Base-by-base conservation (phyloP, 2,113 vertebrate genomes). In the Zosterops borbonicus region DNA sequence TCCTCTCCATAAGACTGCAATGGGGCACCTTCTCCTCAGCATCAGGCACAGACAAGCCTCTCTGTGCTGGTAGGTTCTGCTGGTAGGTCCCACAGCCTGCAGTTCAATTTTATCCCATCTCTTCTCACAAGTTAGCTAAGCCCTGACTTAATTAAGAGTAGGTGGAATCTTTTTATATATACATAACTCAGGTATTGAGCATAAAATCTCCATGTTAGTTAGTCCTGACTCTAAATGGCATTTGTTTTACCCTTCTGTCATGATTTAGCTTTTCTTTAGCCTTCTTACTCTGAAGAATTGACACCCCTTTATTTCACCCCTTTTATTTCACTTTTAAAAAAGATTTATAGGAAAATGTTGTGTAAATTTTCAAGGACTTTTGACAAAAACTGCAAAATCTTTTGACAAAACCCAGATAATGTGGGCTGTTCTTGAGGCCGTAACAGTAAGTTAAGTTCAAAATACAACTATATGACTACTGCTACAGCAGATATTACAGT, bases 81-180 rank as follows among this genome's bases (percentile, higher is more conserved):
- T 14, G 14, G 60, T 18, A 9, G 1, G 0, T 18, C 11, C 49
- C 49, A 29, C 31, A 55, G 49, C 15, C 39, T 12, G 31, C 9
- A 53, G 6, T 11, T 23, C 31, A 35, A 1, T 19, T 55, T 35
- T 24, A 24, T 44, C 20, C 25, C 11, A 5, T 31, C 33, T 65
- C 9, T 37, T 79, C 20, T 15, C 20, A 55, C 15, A n/a, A 18
- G 9, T 53, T 52, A 68, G 16, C 24, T 76, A 55, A 55, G 59
- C 21, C 4, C 17, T 71, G 29, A 47, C 2, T 16, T 55, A 55
- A 29, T 28, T 52, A 64, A 68, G 10, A 82, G 3, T 4, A 49
- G 20, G 27, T 79, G 9, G 17, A 9, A n/a, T 79, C 33, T 73
- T 85, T 85, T 19, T 21, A 76, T 39, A 33, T 0, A 0, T 13